phyloP scores from a whole-genome alignment of 2,888 invertebrate species.

The Tuta absoluta region DNA sequence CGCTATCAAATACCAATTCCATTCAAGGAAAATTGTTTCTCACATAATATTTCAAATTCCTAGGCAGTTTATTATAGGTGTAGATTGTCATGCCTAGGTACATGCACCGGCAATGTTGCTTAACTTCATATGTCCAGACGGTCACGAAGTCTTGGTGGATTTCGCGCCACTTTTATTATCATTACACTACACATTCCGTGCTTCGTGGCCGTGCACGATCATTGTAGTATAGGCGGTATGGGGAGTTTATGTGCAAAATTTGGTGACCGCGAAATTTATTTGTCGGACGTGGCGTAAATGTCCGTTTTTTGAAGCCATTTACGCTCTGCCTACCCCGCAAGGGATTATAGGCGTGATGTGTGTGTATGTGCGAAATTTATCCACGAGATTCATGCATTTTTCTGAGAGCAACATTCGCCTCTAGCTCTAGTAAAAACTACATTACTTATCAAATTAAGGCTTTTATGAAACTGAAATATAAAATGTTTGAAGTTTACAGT shows the following conservation, averaged over 20 bases:
- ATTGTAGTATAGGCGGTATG: conserved; percentile 38
- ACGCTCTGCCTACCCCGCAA: too few species aligned
- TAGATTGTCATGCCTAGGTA: conserved; percentile 2
- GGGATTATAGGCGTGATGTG: too few species aligned
- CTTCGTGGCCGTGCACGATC: conserved; percentile 53
- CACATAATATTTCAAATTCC: background rate
- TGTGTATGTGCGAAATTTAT: too few species aligned
- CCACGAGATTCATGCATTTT: too few species aligned
- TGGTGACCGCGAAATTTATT: background rate
- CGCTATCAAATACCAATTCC: background rate
- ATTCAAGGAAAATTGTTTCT: background rate
- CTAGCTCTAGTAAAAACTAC: too few species aligned
- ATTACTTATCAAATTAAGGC: too few species aligned
- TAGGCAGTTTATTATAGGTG: conserved; percentile 5
- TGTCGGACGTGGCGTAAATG: too few species aligned
- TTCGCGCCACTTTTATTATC: conserved; percentile 63
- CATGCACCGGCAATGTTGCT: conserved; percentile 35
- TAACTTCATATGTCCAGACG: conserved; percentile 62
- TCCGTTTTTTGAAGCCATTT: too few species aligned
- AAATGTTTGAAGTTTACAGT: too few species aligned
- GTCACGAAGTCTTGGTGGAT: conserved; percentile 52
- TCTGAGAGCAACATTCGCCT: too few species aligned
- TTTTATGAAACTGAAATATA: too few species aligned
- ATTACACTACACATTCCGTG: conserved; percentile 49
- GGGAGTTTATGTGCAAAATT: background rate